These are phyloP conservation scores for Cetonia aurata DNA, from an alignment of 2,888 invertebrate genomes.

Conservation along the genomic window DNA sequence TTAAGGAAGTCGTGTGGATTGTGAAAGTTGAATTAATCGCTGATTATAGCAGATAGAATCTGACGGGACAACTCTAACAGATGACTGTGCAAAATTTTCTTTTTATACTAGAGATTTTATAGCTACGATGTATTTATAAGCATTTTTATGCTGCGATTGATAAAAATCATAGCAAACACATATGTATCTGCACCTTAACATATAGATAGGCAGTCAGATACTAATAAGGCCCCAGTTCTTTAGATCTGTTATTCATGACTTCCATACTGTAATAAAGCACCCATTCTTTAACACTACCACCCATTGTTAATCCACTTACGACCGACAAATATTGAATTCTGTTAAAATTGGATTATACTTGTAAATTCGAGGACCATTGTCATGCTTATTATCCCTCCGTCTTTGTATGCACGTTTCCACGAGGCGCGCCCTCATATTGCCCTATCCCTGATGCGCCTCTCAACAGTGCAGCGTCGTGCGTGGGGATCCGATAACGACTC, in stretches of 20 bases:
- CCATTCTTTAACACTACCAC: conserved; percentile 23
- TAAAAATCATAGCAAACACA: no score
- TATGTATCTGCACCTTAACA: no score
- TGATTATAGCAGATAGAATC: no score
- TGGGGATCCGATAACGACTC: background rate
- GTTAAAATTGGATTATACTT: conserved; percentile 46
- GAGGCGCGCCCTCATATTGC: conserved; percentile 10
- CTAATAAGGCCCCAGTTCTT: background rate
- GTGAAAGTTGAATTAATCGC: no score
- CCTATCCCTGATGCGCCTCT: background rate
- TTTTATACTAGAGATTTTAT: no score
- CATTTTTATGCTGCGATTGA: no score
- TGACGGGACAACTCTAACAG: no score
- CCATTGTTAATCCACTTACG: conserved; percentile 42
- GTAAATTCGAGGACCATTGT: conserved; percentile 41
- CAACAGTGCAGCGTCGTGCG: background rate
- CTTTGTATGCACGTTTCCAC: background rate
- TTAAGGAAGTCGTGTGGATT: no score
- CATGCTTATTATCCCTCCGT: conserved; percentile 36
- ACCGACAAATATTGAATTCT: conserved; percentile 44
- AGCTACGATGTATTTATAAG: no score
- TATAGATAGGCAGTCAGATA: no score
- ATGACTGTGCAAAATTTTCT: no score
- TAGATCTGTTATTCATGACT: background rate
- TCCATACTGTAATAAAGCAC: no score